Base-by-base conservation (phyloP, 2,888 invertebrate genomes). In the Hyppa rectilinea region DNA sequence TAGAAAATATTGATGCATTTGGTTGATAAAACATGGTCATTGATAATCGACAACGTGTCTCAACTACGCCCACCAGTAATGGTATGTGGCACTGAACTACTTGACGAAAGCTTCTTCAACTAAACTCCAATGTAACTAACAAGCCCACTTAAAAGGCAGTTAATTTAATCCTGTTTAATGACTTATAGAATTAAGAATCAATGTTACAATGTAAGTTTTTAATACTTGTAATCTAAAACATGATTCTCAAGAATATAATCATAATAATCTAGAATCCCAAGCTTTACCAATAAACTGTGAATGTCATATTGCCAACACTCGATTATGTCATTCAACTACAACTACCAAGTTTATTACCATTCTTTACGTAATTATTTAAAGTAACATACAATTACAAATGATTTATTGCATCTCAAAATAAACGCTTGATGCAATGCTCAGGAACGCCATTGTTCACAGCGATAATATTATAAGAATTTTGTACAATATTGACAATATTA, bases 301-400 rank as follows among this genome's bases (percentile, higher is more conserved):
- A 47, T 59, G 49, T 63, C 59, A 73, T 79, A 69, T 45, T 63
- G 23, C 23, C 53, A 80, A 63, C 59, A 82, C 64, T 73, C 26
- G 83, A 82, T 80, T 80, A 80, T 80, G 83, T 83, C 80, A 82
- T 75, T 82, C 74, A 79, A 75, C 71, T 61, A 60, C 45, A 75
- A 36, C 59, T 56, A 60, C 66, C 34, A 80, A 70, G 62, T 64
- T 62, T 65, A 83, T 80, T 80, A 80, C 52, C 73, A 71, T 73
- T 82, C 55, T 68, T 68, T 64, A 50, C 70, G 68, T 82, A 84
- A 84, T 82, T 82, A 65, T 75, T 80, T 56, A 69, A 73, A 66
- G 68, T 55, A 50, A 69, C 64, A 60, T 74, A 74, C 65, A 73
- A 82, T 82, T 66, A 71, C 65, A 58, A 64, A 68, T 71, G 75